Conservation (phyloP, 2,113 vertebrate genomes). For the Peromyscus maniculatus region DNA sequence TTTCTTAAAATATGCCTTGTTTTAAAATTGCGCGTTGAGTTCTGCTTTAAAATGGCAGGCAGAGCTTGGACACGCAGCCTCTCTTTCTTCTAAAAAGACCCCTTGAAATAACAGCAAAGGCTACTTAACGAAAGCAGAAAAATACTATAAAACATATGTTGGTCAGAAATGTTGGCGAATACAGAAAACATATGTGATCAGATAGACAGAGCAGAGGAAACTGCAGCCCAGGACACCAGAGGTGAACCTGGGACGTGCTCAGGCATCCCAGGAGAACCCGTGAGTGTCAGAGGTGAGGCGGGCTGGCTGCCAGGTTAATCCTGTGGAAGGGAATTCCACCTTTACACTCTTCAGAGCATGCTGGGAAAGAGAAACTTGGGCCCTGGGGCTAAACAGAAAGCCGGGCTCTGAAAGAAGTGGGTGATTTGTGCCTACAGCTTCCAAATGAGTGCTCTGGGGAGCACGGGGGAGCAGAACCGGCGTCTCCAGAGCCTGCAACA, state of each 20-base stretch:
- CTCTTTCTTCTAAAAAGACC: slow-evolving; percentile 1
- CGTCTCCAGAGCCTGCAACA: neutral
- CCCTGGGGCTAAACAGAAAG: neutral
- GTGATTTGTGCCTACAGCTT: neutral
- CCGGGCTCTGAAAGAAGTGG: neutral
- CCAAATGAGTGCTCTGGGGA: neutral
- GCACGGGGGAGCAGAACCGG: neutral
- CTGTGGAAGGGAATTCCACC: neutral
- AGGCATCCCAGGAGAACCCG: neutral
- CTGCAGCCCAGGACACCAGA: neutral
- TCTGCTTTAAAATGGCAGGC: slow-evolving; percentile 42
- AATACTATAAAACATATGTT: slow-evolving; percentile 59
- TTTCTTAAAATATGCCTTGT: slow-evolving; percentile 18
- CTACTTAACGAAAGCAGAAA: slow-evolving; percentile 59
- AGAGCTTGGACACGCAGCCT: neutral
- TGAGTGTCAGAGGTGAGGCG: too few species aligned
- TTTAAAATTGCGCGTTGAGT: slow-evolving; percentile 45
- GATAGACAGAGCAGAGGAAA: slow-evolving; percentile 45
- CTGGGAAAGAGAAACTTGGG: neutral
- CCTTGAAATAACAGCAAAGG: slow-evolving; percentile 48
- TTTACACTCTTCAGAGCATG: neutral
- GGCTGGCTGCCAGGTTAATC: neutral
- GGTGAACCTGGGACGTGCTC: neutral
- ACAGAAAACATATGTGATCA: slow-evolving; percentile 68
- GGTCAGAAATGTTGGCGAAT: slow-evolving; percentile 65